Percentiles rank a stretch among this genome's conserved stretches.
phyloP scores from a whole-genome alignment of 2,113 vertebrate genomes.

The Choloepus hoffmanni region DNA sequence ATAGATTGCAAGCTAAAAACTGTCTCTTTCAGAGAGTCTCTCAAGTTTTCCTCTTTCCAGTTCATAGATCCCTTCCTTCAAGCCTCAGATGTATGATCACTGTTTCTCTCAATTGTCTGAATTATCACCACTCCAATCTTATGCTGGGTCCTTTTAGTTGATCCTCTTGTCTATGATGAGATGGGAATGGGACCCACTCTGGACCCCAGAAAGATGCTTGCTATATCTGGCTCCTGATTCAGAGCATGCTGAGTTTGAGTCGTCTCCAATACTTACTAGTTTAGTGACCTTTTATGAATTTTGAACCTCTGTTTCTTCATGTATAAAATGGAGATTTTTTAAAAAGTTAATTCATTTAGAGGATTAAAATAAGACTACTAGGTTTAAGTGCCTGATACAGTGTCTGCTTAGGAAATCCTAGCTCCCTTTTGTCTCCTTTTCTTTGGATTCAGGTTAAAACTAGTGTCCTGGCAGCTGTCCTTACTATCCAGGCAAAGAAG shows the following conservation, averaged over 20 bases:
- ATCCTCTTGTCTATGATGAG: background rate
- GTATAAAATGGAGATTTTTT: background rate
- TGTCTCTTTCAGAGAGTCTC: background rate
- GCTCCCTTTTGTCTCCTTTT: background rate
- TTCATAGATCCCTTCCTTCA: slow-evolving; percentile 36
- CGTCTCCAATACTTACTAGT: background rate
- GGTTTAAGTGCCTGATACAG: background rate
- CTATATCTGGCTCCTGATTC: background rate
- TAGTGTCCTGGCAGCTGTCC: background rate
- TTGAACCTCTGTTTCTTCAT: background rate
- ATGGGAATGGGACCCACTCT: background rate
- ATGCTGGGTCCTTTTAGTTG: background rate
- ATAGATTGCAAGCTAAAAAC: slow-evolving; percentile 40
- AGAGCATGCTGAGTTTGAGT: background rate
- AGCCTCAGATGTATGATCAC: background rate
- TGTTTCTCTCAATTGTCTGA: slow-evolving; percentile 59
- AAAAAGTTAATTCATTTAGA: background rate
- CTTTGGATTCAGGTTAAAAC: background rate
- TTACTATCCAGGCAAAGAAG: background rate
- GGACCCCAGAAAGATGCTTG: background rate
- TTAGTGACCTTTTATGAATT: background rate
- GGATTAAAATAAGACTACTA: background rate
- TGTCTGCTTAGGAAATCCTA: background rate
- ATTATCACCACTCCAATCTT: background rate
- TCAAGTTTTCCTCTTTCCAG: slow-evolving; percentile 49